These are phyloP conservation scores for Nomada ruficornis DNA, from an alignment of 2,888 invertebrate genomes.

Conservation along the genomic window DNA sequence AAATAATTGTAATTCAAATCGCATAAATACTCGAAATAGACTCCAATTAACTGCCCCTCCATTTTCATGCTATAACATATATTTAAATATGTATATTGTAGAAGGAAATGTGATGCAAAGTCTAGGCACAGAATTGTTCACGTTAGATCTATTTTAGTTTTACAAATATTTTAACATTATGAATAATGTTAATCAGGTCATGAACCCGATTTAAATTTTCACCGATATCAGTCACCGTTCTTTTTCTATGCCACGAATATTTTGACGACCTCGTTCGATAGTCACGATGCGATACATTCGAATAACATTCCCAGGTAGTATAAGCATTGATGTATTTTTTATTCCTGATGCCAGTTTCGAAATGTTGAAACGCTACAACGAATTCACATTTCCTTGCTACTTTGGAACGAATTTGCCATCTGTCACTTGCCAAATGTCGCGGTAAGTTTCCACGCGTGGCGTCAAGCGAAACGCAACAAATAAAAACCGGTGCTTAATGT, in stretches of 20 bases:
- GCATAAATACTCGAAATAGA: too few relatives aligned
- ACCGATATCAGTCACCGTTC: neutral
- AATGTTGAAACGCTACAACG: slow-evolving; percentile 20
- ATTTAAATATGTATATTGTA: too few relatives aligned
- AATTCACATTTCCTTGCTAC: slow-evolving; percentile 17
- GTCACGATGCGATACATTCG: neutral
- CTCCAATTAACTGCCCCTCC: too few relatives aligned
- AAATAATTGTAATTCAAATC: too few relatives aligned
- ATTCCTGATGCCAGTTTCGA: neutral
- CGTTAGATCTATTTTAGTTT: too few relatives aligned
- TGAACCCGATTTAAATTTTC: neutral
- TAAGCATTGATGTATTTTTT: neutral
- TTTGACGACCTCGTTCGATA: neutral
- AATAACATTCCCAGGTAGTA: neutral
- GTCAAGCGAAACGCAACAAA: slow-evolving; percentile 11
- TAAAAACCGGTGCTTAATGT: slow-evolving; percentile 19
- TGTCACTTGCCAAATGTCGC: slow-evolving; percentile 23
- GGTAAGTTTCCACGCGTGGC: neutral
- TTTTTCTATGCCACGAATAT: neutral
- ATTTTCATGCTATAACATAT: too few relatives aligned
- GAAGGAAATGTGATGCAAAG: too few relatives aligned
- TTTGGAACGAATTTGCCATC: slow-evolving; percentile 7
- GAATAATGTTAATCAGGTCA: neutral
- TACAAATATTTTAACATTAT: neutral
- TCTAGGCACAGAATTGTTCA: too few relatives aligned